These are phyloP conservation scores for Rhynchotus rufescens DNA, from an alignment of 2,797 vertebrate species.

Conservation along the genomic window DNA sequence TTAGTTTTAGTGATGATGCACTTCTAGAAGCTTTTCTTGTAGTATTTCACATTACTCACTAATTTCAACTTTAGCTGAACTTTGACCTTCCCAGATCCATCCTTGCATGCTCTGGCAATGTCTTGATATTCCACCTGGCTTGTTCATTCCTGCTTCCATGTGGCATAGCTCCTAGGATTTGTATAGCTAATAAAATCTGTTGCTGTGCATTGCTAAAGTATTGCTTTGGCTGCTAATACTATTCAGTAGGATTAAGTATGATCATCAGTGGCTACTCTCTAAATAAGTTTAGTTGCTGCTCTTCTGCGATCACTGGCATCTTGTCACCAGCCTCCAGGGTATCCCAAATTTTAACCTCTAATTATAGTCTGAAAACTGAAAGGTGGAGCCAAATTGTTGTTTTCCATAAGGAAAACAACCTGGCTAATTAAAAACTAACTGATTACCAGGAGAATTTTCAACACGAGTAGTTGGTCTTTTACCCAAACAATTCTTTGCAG, in stretches of 20 bases:
- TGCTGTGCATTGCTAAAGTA: neutral
- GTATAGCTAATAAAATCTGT: neutral
- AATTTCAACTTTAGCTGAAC: conserved; percentile 6
- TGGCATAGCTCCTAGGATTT: neutral
- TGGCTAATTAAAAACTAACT: neutral
- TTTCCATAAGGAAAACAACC: neutral
- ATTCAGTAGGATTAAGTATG: neutral
- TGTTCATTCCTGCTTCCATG: neutral
- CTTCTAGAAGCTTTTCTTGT: neutral
- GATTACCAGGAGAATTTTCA: neutral
- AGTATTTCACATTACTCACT: neutral
- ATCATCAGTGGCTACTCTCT: neutral
- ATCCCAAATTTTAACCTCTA: neutral
- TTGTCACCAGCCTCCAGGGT: neutral
- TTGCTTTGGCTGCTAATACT: neutral
- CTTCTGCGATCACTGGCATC: neutral
- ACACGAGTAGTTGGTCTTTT: neutral
- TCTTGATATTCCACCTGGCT: neutral
- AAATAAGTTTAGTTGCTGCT: neutral
- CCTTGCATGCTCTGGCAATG: neutral
- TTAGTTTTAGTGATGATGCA: neutral
- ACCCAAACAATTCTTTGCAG: neutral
- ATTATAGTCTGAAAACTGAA: neutral
- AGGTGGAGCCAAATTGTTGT: neutral
- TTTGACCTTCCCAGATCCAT: conserved; percentile 31